Evolutionary conservation across 1,140 invertebrate species (phyloP).

Genomic region (Trissolcus basalis): DNA sequence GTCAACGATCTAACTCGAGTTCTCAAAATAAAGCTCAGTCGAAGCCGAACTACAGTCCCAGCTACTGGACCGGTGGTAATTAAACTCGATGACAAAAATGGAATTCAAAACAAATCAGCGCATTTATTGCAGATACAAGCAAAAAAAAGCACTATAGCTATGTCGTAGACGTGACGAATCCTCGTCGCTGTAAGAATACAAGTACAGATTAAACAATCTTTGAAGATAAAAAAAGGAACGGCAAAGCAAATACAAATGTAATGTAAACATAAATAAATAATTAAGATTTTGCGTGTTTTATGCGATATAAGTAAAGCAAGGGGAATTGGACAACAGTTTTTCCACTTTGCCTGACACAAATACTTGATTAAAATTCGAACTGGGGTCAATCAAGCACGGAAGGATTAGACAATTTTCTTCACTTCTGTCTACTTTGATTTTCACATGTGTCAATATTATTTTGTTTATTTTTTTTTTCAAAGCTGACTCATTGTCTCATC

Average conservation of each 20-base stretch:
- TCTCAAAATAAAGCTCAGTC: conserved; percentile 82
- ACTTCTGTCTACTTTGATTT: conserved; percentile 13
- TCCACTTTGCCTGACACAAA: conserved; percentile 42
- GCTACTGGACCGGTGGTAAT: conserved; percentile 80
- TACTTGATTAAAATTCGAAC: conserved; percentile 21
- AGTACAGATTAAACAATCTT: conserved; percentile 13
- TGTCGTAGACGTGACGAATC: conserved; percentile 19
- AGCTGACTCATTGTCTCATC: not conserved
- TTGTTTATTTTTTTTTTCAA: not conserved
- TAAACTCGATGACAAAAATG: conserved; percentile 62
- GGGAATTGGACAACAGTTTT: conserved; percentile 48
- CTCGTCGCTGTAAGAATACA: conserved; percentile 19
- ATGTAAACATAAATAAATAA: conserved; percentile 44
- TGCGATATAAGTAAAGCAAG: conserved; percentile 30
- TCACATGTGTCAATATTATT: not conserved
- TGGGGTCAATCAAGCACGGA: conserved; percentile 23
- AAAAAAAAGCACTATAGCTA: conserved; percentile 39
- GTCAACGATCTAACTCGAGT: conserved; percentile 81
- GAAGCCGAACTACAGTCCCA: conserved; percentile 81
- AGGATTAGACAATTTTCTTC: conserved; percentile 57
- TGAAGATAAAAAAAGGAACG: conserved; percentile 14
- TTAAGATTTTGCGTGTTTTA: conserved; percentile 40
- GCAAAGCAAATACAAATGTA: conserved; percentile 15
- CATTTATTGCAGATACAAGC: conserved; percentile 56
- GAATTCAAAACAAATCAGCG: conserved; percentile 28